Evolutionary conservation across 2,113 vertebrate species (phyloP), one percentile per base, ranked within the genome.

Genomic region (Cyprinodon tularosa): DNA sequence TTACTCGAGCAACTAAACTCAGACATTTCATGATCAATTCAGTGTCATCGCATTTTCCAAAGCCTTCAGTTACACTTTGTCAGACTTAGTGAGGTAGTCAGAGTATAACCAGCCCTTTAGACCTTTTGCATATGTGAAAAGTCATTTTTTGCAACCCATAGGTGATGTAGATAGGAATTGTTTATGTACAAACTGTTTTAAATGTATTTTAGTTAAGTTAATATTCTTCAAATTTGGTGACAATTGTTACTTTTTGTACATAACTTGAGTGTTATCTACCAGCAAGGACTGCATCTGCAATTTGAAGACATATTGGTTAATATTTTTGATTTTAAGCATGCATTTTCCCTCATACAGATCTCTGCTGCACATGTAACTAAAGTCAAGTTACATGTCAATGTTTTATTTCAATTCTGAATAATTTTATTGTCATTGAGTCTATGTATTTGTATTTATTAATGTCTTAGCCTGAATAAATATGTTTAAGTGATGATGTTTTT

Each of bases 401-500:
- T 57, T 57, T 95, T 88, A 93, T 95, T 29, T 71, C 40, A 7
- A 37, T 42, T 17, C 83, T 10, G 74, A 82, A 80, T 83, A 68
- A 81, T 73, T 82, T 84, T 76, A 73, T 80, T 83, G 81, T 80
- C 82, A 48, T 85, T 66, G 83, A 80, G 77, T 65, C 70, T 77
- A 66, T 91, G 79, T 90, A 89, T 91, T 88, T 90, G 71, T 94
- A 94, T 94, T 94, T 94, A 94, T 94, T 91, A 87, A 88, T 90
- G 88, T 89, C 80, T 95, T 94, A 94, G 90, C 93, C 91, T 93
- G 88, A 90, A 83, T 92, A 95, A 96, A 96, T 95, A 90, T 84
- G 95, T 89, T 92, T 89, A 86, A 93, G 83, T 72, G 40, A 71
- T 65, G 65, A 60, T 74, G 53, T 50, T 5, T 72, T 79, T 74